Base-by-base conservation (phyloP, 2,797 vertebrate genomes). In the Microcaecilia unicolor region DNA sequence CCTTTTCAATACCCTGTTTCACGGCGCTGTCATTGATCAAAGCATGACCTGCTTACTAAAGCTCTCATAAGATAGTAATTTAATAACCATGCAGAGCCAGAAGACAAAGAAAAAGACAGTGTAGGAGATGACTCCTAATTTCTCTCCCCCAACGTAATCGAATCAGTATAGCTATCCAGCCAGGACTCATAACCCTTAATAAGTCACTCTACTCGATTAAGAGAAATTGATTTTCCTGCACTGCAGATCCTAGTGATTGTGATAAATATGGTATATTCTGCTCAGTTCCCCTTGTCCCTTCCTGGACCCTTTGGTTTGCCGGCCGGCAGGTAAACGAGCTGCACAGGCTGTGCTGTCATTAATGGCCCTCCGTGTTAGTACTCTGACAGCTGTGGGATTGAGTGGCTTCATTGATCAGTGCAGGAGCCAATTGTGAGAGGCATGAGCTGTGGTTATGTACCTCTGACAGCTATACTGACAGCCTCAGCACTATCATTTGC, bases 201-300 rank as follows among this genome's bases (percentile, higher is more conserved):
- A 84, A 83, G 84, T 83, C 81, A 83, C 69, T 86, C 68, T 78
- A 84, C 80, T 88, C 46, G 58, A 93, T 90, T 88, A 90, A 75
- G 74, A 78, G 64, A 72, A 81, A 78, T 84, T 82, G 81, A 85
- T 90, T 84, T 81, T 77, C 71, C 68, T 77, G 54, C 36, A 69
- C 74, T 47, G 64, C 74, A 64, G 55, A 67, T 77, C 78, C 76
- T 74, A 74, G 79, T 83, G 84, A 90, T 88, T 89, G 83, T 90
- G 81, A 87, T 78, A 81, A 90, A 87, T 89, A 78, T 56, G 67
- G 66, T 71, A 66, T 67, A 57, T 72, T 47, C 55, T 27, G 13
- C 56, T 58, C 22, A 2, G 21, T 60, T 52, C 10, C 43, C 51
- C 49, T 4, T 28, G 40, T 43, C 24, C 15, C 47, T 62, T 36